phyloP scores from a whole-genome alignment of 35 echinoderm and acorn worm species.

The Stichopus chloronotus region DNA sequence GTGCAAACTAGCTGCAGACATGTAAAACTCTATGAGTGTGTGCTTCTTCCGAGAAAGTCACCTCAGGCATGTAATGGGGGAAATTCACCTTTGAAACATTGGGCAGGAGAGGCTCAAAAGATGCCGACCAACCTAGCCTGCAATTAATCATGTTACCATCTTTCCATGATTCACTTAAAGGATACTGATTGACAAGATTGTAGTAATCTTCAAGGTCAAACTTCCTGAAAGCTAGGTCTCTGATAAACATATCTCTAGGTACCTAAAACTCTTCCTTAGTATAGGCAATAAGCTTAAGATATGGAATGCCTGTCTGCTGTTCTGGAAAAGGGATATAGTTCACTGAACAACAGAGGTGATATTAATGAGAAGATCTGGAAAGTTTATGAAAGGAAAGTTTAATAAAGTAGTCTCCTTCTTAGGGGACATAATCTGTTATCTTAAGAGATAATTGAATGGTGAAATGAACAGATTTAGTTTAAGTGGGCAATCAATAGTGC shows the following conservation, averaged over 20 bases:
- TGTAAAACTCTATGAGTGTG: not conserved
- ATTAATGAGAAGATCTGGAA: not conserved
- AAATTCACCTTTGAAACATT: constrained; percentile 2
- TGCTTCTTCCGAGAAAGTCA: not conserved
- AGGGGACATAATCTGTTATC: too few species aligned
- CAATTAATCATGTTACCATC: constrained; percentile 27
- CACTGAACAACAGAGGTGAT: not conserved
- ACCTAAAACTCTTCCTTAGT: too few species aligned
- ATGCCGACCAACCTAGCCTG: not conserved
- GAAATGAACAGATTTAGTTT: too few species aligned
- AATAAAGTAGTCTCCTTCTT: too few species aligned
- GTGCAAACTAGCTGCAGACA: constrained; percentile 27
- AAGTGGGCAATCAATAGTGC: too few species aligned
- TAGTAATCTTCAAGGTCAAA: not conserved
- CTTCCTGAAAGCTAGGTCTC: not conserved
- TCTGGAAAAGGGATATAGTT: not conserved
- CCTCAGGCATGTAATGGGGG: not conserved
- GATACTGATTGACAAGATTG: not conserved
- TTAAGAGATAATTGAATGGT: too few species aligned
- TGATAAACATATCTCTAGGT: too few species aligned
- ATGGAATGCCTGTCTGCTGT: not conserved
- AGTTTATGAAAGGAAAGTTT: too few species aligned
- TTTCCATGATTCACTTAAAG: constrained; percentile 34
- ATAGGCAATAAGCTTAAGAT: too few species aligned
- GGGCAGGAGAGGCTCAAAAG: constrained; percentile 16